These are phyloP conservation scores for Lithobius niger DNA, from an alignment of 1,140 invertebrate species.

Conservation along the genomic window DNA sequence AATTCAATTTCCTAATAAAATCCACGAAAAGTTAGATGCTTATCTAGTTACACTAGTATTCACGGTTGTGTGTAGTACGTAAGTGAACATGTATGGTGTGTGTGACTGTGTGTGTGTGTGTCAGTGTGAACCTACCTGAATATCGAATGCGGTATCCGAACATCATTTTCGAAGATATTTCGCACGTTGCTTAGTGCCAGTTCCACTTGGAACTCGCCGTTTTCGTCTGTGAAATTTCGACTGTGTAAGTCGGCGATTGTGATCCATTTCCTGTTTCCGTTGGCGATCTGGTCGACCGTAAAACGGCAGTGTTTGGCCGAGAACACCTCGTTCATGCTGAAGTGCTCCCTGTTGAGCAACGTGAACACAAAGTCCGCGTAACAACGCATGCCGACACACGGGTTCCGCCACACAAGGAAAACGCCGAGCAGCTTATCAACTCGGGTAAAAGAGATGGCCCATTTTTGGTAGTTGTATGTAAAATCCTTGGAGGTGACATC, in stretches of 20 bases:
- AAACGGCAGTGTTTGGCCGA: conserved; percentile 65
- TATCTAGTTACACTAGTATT: too few species aligned
- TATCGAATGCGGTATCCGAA: conserved; percentile 39
- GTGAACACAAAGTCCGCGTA: conserved; percentile 75
- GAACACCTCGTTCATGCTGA: conserved; percentile 69
- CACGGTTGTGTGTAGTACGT: too few species aligned
- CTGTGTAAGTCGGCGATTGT: conserved; percentile 58
- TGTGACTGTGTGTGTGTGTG: too few species aligned
- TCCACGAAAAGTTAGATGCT: too few species aligned
- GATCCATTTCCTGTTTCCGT: conserved; percentile 65
- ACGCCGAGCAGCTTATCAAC: conserved; percentile 66
- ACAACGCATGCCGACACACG: conserved; percentile 55
- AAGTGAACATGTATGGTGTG: too few species aligned
- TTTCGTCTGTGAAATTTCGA: conserved; percentile 63
- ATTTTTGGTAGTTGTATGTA: conserved; percentile 67
- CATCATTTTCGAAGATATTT: conserved; percentile 59
- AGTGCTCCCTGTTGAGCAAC: conserved; percentile 68
- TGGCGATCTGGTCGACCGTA: conserved; percentile 55
- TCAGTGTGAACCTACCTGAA: conserved; percentile 17
- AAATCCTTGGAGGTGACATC: conserved; percentile 74
- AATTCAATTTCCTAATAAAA: too few species aligned
- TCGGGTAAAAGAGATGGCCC: conserved; percentile 71
- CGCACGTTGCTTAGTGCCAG: conserved; percentile 60
- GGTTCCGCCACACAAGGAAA: conserved; percentile 62
- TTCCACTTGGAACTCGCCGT: conserved; percentile 71